Evolutionary conservation across 2,888 invertebrate species (phyloP), one percentile per base, ranked within the genome.

Genomic region (Parnassius smintheus): DNA sequence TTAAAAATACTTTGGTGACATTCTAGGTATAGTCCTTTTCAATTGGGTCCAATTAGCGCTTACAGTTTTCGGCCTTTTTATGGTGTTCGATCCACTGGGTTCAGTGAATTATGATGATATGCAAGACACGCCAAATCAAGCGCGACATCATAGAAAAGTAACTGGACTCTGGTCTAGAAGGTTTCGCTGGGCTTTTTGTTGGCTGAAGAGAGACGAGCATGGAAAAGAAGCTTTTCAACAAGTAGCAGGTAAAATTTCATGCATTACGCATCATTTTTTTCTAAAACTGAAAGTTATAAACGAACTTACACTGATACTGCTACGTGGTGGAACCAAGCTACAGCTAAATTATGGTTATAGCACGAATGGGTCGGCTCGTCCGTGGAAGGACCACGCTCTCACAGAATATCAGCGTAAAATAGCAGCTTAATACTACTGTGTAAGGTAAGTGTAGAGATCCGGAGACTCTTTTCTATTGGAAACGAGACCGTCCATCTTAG

Each of bases 81-180:
- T 97, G 83, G 94, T 96, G 55, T 97, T 97, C 81, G 97, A 97
- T 80, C 97, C 97, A 0, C 85, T 97, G 68, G 96, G 96, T 4
- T 94, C 94, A 0, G 92, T 92, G 55, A 92, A 93, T 72, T 94
- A 94, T 70, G 93, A 94, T 18, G 93, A 93, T 70, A 91, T 93
- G 78, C 92, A 93, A 70, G 94, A 94, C 72, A 94, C 94, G 1
- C 93, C 94, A 8, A 93, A 93, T 68, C 95, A 94, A 75, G 94
- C 94, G 22, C 84, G 94, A 22, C 94, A 94, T 66, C 95, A 95
- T 75, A 92, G 94, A 66, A 95, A 95, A 77, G 93, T 95, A 48
- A 95, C 95, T 0, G 94, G 94, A 0, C 89, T 96, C 61, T 95
- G 95, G 96, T 93, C 95, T n/a, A 86, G 95, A 45, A 87, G 96